These are phyloP conservation scores for Nicator chloris DNA, from an alignment of 2,113 vertebrate species.

Conservation along the genomic window DNA sequence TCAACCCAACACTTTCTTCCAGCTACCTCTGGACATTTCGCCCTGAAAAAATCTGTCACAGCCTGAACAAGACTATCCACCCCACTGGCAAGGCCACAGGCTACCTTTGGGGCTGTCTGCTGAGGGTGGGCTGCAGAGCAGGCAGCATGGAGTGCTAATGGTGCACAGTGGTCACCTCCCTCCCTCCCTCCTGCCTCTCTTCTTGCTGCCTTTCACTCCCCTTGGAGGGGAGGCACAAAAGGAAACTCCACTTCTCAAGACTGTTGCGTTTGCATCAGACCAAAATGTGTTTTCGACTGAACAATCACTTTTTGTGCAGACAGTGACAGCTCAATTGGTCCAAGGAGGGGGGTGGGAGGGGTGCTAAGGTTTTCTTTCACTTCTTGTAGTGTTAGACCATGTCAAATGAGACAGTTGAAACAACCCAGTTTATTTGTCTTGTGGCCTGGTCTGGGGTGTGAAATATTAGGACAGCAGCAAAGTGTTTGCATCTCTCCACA, in stretches of 20 bases:
- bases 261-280: background rate
- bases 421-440: background rate
- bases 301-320: slow-evolving; percentile 39
- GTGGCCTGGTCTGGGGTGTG: background rate
- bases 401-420: slow-evolving; percentile 36
- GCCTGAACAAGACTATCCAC: background rate
- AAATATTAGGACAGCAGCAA: slow-evolving; percentile 7
- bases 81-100: background rate
- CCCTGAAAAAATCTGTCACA: background rate
- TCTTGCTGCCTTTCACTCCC: background rate
- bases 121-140: background rate
- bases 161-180: background rate
- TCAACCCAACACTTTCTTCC: background rate
- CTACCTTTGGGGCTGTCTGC: background rate
- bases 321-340: slow-evolving; percentile 52
- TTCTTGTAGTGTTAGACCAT: slow-evolving; percentile 19
- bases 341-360: background rate
- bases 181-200: slow-evolving; percentile 13
- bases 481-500: background rate
- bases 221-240: slow-evolving; percentile 26
- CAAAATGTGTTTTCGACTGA: slow-evolving; percentile 20
- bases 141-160: background rate
- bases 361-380: slow-evolving; percentile 36
- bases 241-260: slow-evolving; percentile 7
- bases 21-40: background rate